These are phyloP conservation scores for Drosophila formosana DNA, from an alignment of 2,888 invertebrate genomes.

Conservation along the genomic window DNA sequence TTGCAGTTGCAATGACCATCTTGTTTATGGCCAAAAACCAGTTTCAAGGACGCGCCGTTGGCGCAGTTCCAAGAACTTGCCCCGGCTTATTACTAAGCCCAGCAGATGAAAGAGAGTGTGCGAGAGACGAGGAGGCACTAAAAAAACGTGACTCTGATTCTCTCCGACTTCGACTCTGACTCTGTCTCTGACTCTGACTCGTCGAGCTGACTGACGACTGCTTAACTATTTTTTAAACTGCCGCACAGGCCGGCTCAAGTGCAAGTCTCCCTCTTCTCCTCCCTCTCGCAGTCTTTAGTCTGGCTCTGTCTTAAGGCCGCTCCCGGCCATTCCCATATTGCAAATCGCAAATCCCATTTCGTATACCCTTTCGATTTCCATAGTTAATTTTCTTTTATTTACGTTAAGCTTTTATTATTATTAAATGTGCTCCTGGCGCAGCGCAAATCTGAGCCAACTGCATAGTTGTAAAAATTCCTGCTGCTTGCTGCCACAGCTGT, in stretches of 20 bases:
- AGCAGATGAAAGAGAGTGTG: conserved; percentile 8
- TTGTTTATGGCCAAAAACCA: conserved; percentile 71
- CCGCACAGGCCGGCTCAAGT: conserved; percentile 35
- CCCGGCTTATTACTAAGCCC: conserved; percentile 58
- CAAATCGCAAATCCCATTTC: not conserved
- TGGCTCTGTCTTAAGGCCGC: not conserved
- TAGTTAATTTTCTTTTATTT: conserved; percentile 69
- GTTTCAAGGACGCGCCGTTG: conserved; percentile 75
- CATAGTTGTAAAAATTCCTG: conserved; percentile 77
- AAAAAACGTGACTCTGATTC: conserved; percentile 68
- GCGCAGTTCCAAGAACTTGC: conserved; percentile 74
- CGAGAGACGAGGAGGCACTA: not conserved
- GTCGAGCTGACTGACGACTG: conserved; percentile 32
- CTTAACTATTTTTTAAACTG: conserved; percentile 61
- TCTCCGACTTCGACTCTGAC: not conserved
- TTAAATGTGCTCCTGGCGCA: conserved; percentile 23
- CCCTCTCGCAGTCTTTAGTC: not conserved
- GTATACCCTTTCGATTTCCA: conserved; percentile 14
- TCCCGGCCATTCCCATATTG: conserved; percentile 1
- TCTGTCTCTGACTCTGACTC: conserved; percentile 1
- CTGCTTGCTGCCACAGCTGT: conserved; percentile 57
- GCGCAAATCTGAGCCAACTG: conserved; percentile 52
- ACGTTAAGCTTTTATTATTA: conserved; percentile 43
- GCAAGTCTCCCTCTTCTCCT: not conserved
- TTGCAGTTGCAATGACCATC: conserved; percentile 43